Evolutionary conservation across 2,113 vertebrate species (phyloP), one percentile per base, ranked within the genome.

Genomic region (Conger conger): DNA sequence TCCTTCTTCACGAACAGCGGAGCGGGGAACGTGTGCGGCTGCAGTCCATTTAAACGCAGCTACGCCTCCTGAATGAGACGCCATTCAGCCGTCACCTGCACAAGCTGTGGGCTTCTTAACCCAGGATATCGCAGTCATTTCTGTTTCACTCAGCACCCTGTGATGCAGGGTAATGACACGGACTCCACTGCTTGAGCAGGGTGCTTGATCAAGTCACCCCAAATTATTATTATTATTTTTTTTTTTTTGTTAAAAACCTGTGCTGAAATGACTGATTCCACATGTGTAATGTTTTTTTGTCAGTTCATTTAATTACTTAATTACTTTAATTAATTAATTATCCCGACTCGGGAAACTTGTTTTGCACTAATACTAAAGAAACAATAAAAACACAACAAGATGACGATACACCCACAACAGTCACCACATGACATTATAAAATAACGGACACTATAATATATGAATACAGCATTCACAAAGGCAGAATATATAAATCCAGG

Each of bases 41-140:
- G 91, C 88, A 90, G 91, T 91, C 90, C 92, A 93, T 94, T 93
- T 94, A 94, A 93, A 93, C 89, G 90, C 89, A 92, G 92, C 94
- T 93, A 93, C 92, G 92, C 91, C 90, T 94, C 94, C 93, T 91
- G 94, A 93, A 93, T 93, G 91, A 91, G 88, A 90, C 87, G 92
- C 91, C 91, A 93, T 95, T 92, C 93, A 93, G 91, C 91, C 91
- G 92, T 92, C 91, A 90, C 88, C 88, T 90, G 92, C 91, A 93
- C 84, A 76, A 91, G 89, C 89, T 89, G 73, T 60, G 17, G 76
- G 35, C 42, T 84, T 83, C n/a, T 77, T 53, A 78, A 79, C 76
- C 5, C 3, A 73, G 68, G 68, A 73, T 33, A 13, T 73, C 68
- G n/a, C 68, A 33, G 38, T 78, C 9, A 78, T 30, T 78, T 78